Conservation (phyloP, 2,797 vertebrate genomes). For the Sebastes ruberrimus region DNA sequence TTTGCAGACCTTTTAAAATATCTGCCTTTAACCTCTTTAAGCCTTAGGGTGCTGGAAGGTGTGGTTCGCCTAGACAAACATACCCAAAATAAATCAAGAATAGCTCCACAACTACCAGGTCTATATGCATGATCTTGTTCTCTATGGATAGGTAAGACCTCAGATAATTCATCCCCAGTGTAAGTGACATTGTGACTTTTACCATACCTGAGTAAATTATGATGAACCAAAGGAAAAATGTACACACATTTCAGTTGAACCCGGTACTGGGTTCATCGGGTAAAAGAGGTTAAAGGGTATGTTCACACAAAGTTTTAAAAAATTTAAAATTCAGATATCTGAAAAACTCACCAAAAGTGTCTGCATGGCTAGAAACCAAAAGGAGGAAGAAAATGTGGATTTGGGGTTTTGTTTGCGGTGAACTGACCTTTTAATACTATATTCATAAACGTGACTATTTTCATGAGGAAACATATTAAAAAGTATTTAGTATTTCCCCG, state of each 20-base stretch:
- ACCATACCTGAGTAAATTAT: fast-evolving
- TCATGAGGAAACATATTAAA: neutral
- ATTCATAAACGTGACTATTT: neutral
- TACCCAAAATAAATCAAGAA: too few relatives aligned
- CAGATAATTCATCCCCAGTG: too few relatives aligned
- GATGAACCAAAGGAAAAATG: too few relatives aligned
- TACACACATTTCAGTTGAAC: too few relatives aligned
- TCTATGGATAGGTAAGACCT: too few relatives aligned
- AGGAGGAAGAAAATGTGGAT: neutral
- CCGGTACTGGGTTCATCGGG: too few relatives aligned
- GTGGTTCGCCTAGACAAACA: too few relatives aligned
- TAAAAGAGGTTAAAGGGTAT: neutral
- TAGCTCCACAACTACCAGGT: too few relatives aligned
- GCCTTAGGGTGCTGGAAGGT: too few relatives aligned
- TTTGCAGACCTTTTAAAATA: neutral
- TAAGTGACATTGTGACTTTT: too few relatives aligned
- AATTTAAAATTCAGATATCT: neutral
- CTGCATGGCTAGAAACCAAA: neutral
- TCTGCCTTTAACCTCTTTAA: too few relatives aligned
- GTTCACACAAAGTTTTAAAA: neutral
- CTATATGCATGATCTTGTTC: too few relatives aligned
- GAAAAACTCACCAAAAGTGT: neutral
- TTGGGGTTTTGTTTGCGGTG: neutral
- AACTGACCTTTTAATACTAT: neutral
- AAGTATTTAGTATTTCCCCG: neutral